These are phyloP conservation scores for Zapornia atra DNA, from an alignment of 2,113 vertebrate species.

Conservation along the genomic window DNA sequence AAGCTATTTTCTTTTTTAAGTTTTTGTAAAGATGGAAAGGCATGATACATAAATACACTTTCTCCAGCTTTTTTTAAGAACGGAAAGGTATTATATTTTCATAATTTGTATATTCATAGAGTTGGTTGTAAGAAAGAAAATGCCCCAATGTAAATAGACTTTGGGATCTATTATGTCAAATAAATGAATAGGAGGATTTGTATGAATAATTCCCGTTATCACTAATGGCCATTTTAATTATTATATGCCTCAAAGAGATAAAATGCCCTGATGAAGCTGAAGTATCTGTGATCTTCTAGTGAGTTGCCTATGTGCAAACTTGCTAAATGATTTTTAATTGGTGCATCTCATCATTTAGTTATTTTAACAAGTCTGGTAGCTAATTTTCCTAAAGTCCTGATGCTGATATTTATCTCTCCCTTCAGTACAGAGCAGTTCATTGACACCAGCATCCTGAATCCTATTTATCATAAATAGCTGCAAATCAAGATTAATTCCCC, in stretches of 20 bases:
- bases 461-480: constrained; percentile 38
- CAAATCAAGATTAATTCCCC: constrained; percentile 58
- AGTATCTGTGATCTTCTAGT: background rate
- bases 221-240: constrained; percentile 15
- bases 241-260: background rate
- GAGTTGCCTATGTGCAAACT: background rate
- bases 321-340: constrained; percentile 37
- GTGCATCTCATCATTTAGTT: background rate
- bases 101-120: background rate
- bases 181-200: constrained; percentile 1
- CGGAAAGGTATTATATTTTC: background rate
- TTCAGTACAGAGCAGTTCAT: background rate
- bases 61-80: background rate
- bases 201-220: background rate
- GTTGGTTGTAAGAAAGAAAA: background rate
- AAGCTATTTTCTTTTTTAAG: background rate
- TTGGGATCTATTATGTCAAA: background rate
- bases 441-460: constrained; percentile 10
- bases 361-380: constrained; percentile 3
- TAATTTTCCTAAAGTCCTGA: constrained; percentile 18
- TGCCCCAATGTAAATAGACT: background rate
- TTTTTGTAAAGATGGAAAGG: background rate
- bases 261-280: background rate
- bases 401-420: constrained; percentile 4
- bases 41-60: background rate